Evolutionary conservation across 2,797 vertebrate species (phyloP), one percentile per base, ranked within the genome.

Genomic region (Chloroceryle inda): DNA sequence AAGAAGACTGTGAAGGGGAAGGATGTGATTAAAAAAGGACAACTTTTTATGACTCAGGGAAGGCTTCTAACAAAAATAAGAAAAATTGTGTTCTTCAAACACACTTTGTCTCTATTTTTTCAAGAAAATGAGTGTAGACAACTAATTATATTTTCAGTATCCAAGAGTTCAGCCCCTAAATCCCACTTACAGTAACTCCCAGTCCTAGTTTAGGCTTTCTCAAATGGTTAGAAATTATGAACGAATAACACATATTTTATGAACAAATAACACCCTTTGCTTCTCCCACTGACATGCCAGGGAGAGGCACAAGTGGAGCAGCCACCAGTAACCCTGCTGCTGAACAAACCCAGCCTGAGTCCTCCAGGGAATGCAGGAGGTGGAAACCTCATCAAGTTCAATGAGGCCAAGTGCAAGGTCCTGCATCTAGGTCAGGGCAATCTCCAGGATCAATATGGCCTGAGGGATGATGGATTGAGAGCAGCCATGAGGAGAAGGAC

Each of bases 211-310:
- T 71, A 62, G 35, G 8, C 5, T 89, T 63, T 63, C 47, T 67
- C 63, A 35, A 93, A 9, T 52, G 21, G 44, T 77, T 79, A 77
- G 61, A 76, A 94, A 31, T 35, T 76, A 14, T 27, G 49, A 76
- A 59, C 4, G 55, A 50, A 22, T 33, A 82, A 40, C 11, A 53
- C 5, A 21, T 6, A 7, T 13, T 10, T 17, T 89, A 35, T 35
- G 35, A 35, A 35, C 35, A 35, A 35, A 35, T 8, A 35, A 35
- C 0, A 1, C 7, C 7, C 13, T 71, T 67, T 83, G 23, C 14
- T 47, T 75, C 69, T 78, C 26, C 9, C 23, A 17, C 22, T 14
- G 11, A 5, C 8, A 3, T 40, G 38, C 11, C 17, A 29, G 14
- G n/a, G 7, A 24, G 31, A 55, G 40, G 27, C 35, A 55, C 11